Base-by-base conservation (phyloP, 2,797 vertebrate species). In the Hippoglossus hippoglossus region DNA sequence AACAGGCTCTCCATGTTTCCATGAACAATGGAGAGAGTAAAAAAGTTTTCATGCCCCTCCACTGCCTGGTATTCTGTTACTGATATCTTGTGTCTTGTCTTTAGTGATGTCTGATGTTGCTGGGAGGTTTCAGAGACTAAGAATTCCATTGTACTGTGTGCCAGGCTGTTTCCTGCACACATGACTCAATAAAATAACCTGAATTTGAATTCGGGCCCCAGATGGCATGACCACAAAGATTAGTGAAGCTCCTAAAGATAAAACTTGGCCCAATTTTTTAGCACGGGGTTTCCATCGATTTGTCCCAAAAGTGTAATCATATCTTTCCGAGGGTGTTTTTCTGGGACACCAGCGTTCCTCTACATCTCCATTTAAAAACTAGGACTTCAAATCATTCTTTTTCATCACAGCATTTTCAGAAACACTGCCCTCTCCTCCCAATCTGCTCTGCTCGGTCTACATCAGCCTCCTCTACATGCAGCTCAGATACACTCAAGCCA, bases 381-480 rank as follows among this genome's bases (percentile, higher is more conserved):
- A 0, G 7, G 7, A 31, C 28, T 31, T 31, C 7, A 31, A 8
- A 31, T 31, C 28, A 8, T 31, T 31, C 19, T 46, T 46, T 18
- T 47, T 46, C 2, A 69, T 16, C 13, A n/a, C 28, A 3, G 6
- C 31, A 11, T 39, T 60, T 50, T 39, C 19, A 61, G 47, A 75
- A 78, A 56, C 61, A 24, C 60, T 55, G 53, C 44, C 50, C 50
- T 57, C 28, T 46, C 9, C 63, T 26, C 60, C 61, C 54, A n/a
- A 70, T 46, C 63, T 19, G 59, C 60, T 55, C 61, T 25, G 25
- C 65, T 63, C 58, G 9, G 36, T 59, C 75, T 50, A 53, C 51
- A 53, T 59, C 78, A 80, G 34, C 64, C 81, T 59, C 65, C 66
- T 80, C 72, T 87, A 77, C 87, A 91, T 87, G 87, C 90, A 92